Evolutionary conservation across 1,140 invertebrate species (phyloP).

Genomic region (Agrypnia vestita): DNA sequence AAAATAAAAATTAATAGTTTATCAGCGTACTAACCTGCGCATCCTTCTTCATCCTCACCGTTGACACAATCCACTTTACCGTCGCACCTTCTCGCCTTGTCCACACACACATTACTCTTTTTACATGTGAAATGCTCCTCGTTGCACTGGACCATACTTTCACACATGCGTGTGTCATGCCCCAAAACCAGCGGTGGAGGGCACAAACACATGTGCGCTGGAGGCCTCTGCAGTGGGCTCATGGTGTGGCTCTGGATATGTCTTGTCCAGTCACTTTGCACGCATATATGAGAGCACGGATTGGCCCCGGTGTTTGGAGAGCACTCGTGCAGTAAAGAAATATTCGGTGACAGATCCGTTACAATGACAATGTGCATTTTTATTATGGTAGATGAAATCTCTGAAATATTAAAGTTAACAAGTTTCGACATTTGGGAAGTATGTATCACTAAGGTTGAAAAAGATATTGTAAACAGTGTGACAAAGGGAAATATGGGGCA

Average conservation of each 20-base stretch:
- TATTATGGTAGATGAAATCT: not conserved
- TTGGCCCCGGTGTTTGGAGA: not conserved
- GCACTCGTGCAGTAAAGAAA: constrained; percentile 1
- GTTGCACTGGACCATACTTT: constrained; percentile 69
- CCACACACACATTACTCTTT: constrained; percentile 78
- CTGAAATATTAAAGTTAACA: not conserved
- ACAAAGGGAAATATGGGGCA: too few relatives aligned
- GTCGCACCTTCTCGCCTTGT: constrained; percentile 78
- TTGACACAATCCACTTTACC: constrained; percentile 79
- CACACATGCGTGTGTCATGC: constrained; percentile 72
- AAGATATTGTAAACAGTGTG: too few relatives aligned
- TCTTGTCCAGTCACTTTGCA: constrained; percentile 61
- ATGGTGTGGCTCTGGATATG: constrained; percentile 61
- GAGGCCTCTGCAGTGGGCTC: not conserved
- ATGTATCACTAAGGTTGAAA: too few relatives aligned
- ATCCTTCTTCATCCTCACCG: constrained; percentile 80
- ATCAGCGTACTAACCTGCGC: constrained; percentile 64
- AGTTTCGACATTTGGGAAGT: too few relatives aligned
- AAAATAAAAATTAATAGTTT: too few relatives aligned
- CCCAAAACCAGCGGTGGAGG: constrained; percentile 73
- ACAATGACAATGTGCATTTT: constrained; percentile 25
- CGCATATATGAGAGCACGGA: constrained; percentile 84
- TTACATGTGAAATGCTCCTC: constrained; percentile 73
- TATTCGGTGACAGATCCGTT: constrained; percentile 64
- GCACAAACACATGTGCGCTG: constrained; percentile 73